A percentile compares a stretch with the other conserved stretches of the same genome.
Conservation (phyloP, 1,140 invertebrate genomes). For the Atopsyche davidsoni region DNA sequence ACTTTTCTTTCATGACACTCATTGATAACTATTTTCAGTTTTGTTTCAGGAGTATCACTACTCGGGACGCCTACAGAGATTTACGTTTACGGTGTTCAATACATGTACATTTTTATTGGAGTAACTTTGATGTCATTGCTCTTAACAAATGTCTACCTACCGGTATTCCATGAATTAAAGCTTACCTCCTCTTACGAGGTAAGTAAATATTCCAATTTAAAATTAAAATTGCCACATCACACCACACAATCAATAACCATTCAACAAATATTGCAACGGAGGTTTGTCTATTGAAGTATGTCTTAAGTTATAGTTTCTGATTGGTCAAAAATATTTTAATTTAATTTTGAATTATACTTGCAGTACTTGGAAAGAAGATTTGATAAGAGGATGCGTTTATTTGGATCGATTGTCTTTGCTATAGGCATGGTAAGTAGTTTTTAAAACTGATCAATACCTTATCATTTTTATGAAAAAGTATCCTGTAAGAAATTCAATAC, state of each 20-base stretch:
- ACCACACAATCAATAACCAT: no score
- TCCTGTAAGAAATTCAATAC: no score
- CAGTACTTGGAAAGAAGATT: conserved; percentile 77
- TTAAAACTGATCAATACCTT: no score
- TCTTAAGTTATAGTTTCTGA: no score
- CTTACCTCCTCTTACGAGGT: conserved; percentile 81
- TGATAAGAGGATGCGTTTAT: conserved; percentile 60
- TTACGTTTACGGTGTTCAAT: conserved; percentile 71
- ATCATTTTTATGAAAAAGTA: no score
- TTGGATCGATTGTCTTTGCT: conserved; percentile 67
- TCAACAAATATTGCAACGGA: no score
- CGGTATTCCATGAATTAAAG: conserved; percentile 73
- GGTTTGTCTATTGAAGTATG: no score
- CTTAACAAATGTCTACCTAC: conserved; percentile 65
- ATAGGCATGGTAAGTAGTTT: conserved; percentile 64
- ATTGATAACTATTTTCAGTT: conserved; percentile 51
- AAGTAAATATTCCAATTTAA: no score
- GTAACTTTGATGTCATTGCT: conserved; percentile 58
- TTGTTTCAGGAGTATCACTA: conserved; percentile 58
- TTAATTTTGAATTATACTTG: no score
- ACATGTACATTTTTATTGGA: conserved; percentile 57
- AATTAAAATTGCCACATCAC: no score
- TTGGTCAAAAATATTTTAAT: no score
- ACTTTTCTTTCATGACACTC: no score
- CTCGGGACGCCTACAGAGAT: conserved; percentile 75